Conservation (phyloP, 2,797 vertebrate genomes). For the Pseudochirops corinnae region DNA sequence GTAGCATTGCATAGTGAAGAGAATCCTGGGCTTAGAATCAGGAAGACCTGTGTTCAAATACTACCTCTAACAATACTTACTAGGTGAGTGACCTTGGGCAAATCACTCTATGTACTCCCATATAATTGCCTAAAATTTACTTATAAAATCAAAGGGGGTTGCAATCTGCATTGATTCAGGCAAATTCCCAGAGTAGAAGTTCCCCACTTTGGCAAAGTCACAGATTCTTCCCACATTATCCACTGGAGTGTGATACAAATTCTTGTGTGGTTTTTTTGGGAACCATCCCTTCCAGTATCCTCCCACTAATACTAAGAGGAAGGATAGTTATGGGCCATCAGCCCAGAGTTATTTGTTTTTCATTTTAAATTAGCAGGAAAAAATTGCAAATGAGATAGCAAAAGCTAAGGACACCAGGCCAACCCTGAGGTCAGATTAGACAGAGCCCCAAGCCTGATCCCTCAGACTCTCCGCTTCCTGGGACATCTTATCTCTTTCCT, state of each 20-base stretch:
- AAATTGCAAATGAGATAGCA: background rate
- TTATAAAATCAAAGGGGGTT: background rate
- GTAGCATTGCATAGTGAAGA: background rate
- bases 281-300: constrained; percentile 51
- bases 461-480: constrained; percentile 10
- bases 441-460: background rate
- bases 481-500: constrained; percentile 1
- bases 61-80: background rate
- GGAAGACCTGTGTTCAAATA: background rate
- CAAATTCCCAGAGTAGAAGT: background rate
- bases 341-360: constrained; percentile 29
- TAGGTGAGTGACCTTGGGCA: background rate
- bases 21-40: background rate
- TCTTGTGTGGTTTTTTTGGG: constrained; percentile 42
- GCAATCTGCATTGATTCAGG: background rate
- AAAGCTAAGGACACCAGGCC: background rate
- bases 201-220: background rate
- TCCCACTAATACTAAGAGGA: constrained; percentile 37
- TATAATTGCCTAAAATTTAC: background rate
- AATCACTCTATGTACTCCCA: background rate
- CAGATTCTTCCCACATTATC: background rate
- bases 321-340: constrained; percentile 22
- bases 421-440: background rate
- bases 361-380: constrained; percentile 38
- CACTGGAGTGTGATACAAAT: constrained; percentile 40